A percentile compares a stretch with the other conserved stretches of the same genome.
phyloP scores from a whole-genome alignment of 2,888 invertebrate genomes.

The Tenthredo livida region DNA sequence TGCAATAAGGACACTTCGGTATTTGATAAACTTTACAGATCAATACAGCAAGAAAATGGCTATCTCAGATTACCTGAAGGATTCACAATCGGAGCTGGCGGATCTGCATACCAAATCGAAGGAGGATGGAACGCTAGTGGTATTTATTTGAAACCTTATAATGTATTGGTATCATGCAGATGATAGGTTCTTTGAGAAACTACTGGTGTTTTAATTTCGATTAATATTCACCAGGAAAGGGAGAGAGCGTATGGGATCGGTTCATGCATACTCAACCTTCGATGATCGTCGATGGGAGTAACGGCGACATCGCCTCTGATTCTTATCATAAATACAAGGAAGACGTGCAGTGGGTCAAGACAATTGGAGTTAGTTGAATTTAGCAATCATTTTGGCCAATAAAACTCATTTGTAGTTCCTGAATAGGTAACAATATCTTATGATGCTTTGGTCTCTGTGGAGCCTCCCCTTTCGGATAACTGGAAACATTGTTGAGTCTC shows the following conservation, averaged over 20 bases:
- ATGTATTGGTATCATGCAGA: neutral
- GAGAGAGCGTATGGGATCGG: conserved; percentile 85
- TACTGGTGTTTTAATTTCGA: conserved; percentile 45
- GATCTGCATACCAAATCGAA: neutral
- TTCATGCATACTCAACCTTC: conserved; percentile 81
- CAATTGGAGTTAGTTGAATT: conserved; percentile 78
- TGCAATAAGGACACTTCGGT: neutral
- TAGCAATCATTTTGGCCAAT: no score
- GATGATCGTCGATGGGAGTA: conserved; percentile 80
- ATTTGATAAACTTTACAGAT: neutral
- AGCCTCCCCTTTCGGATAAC: no score
- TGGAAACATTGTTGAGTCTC: no score
- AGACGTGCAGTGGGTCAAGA: conserved; percentile 81
- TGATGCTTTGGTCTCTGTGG: no score
- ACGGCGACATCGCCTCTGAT: conserved; percentile 84
- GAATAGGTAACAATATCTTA: no score
- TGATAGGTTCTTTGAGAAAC: neutral
- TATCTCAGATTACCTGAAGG: neutral
- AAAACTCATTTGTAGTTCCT: no score
- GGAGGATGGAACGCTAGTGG: neutral
- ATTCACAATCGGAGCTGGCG: neutral
- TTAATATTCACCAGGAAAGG: conserved; percentile 79
- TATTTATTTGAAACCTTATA: neutral
- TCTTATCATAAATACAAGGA: conserved; percentile 83
- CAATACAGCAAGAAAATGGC: neutral